Percentiles rank a stretch among this genome's conserved stretches.
phyloP scores from a whole-genome alignment of 2,797 vertebrate species.

The Trachurus trachurus region DNA sequence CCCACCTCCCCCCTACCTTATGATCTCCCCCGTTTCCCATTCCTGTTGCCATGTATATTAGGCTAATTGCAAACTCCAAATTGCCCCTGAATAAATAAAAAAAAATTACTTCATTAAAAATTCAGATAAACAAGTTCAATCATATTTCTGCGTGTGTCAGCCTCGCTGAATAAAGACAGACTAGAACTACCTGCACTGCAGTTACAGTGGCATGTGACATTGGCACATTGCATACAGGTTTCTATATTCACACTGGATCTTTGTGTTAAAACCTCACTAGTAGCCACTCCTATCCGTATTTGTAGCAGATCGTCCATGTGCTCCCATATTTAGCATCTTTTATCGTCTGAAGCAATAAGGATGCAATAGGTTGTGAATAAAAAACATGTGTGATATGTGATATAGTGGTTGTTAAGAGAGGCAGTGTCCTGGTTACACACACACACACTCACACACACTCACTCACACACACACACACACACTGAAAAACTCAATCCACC shows the following conservation, averaged over 20 bases:
- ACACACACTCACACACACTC: slow-evolving; percentile 43
- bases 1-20: no score
- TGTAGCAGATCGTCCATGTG: not conserved
- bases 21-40: no score
- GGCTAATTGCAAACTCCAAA: no score
- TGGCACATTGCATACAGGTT: slow-evolving; percentile 20
- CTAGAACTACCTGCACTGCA: slow-evolving; percentile 1
- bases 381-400: not conserved
- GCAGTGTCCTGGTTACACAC: slow-evolving; percentile 31
- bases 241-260: slow-evolving; percentile 43
- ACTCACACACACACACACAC: slow-evolving; percentile 43
- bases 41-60: no score
- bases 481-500: slow-evolving; percentile 75
- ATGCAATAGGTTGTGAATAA: slow-evolving; percentile 43
- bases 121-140: no score
- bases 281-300: slow-evolving; percentile 11
- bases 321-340: slow-evolving; percentile 17
- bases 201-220: slow-evolving; percentile 4
- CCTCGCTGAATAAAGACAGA: no score
- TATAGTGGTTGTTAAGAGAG: slow-evolving; percentile 43
- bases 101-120: no score
- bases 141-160: no score
- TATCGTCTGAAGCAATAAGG: slow-evolving; percentile 16
- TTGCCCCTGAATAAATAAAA: no score
- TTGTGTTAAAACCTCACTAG: not conserved